Conservation (phyloP, 2,113 vertebrate species). For the Trochalopteron elliotii region DNA sequence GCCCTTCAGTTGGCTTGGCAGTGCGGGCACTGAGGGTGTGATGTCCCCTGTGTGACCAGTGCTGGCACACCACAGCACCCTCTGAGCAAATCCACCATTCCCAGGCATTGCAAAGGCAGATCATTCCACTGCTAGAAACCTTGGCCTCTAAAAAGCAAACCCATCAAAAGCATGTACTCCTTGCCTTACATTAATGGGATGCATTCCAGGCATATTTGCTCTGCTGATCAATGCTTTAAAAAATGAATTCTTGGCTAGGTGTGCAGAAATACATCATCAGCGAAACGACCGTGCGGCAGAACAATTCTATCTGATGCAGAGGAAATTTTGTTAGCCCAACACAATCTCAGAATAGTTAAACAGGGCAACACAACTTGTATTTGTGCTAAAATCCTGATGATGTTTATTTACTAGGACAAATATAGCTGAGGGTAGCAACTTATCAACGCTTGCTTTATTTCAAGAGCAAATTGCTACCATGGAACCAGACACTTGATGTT, state of each 20-base stretch:
- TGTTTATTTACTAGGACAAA: constrained; percentile 68
- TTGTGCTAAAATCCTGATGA: constrained; percentile 47
- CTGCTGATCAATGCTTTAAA: neutral
- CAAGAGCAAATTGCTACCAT: constrained; percentile 55
- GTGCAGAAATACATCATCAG: neutral
- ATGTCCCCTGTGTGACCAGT: neutral
- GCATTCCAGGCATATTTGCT: neutral
- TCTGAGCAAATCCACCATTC: neutral
- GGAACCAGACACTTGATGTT: constrained; percentile 63
- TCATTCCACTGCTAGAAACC: neutral
- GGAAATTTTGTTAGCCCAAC: neutral
- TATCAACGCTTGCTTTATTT: constrained; percentile 55
- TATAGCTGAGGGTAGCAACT: constrained; percentile 61
- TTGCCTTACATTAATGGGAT: neutral
- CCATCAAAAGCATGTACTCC: neutral
- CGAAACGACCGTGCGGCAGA: accelerated
- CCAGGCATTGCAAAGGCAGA: neutral
- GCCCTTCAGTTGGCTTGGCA: neutral
- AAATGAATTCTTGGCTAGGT: neutral
- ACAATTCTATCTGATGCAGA: neutral
- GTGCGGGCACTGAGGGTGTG: accelerated
- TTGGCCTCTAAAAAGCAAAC: neutral
- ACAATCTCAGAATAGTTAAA: constrained; percentile 46
- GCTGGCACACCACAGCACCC: neutral
- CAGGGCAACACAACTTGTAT: constrained; percentile 23